A percentile compares a stretch with the other conserved stretches of the same genome.
Conservation (phyloP, 2,113 vertebrate species). For the Ophthalmolycus amberensis region DNA sequence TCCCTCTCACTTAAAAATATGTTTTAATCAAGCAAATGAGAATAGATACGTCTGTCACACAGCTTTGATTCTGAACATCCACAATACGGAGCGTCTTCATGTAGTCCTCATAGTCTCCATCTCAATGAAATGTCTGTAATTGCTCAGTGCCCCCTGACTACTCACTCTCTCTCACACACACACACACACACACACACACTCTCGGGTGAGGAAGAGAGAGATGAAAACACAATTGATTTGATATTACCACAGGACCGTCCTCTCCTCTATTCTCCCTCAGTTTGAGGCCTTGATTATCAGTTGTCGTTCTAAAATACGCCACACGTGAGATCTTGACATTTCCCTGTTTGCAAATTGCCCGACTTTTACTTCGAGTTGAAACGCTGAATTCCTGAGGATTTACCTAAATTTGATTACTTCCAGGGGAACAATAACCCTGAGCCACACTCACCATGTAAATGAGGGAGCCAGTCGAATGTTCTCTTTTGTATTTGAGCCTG, state of each 20-base stretch:
- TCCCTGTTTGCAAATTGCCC: neutral
- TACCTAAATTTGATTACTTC: conserved; percentile 17
- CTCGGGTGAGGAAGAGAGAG: neutral
- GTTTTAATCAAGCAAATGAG: conserved; percentile 14
- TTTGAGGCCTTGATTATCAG: neutral
- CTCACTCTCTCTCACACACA: neutral
- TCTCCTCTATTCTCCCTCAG: neutral
- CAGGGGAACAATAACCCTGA: conserved; percentile 14
- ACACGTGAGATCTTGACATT: neutral
- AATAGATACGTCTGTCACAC: conserved; percentile 1
- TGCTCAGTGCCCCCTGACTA: conserved; percentile 1
- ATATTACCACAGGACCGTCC: neutral
- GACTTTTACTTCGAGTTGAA: neutral
- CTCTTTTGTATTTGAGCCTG: conserved; percentile 31
- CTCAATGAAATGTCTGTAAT: conserved; percentile 33
- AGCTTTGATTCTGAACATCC: conserved; percentile 8
- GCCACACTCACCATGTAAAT: conserved; percentile 6
- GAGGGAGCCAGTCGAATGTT: conserved; percentile 22
- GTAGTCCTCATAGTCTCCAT: neutral
- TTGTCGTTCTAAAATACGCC: neutral
- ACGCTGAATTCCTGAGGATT: conserved; percentile 14
- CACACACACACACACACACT: neutral
- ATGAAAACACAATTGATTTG: conserved; percentile 4
- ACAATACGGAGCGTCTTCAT: neutral
- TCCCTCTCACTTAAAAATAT: neutral